Conservation (phyloP, 2,888 invertebrate species). For the Eulithis prunata region DNA sequence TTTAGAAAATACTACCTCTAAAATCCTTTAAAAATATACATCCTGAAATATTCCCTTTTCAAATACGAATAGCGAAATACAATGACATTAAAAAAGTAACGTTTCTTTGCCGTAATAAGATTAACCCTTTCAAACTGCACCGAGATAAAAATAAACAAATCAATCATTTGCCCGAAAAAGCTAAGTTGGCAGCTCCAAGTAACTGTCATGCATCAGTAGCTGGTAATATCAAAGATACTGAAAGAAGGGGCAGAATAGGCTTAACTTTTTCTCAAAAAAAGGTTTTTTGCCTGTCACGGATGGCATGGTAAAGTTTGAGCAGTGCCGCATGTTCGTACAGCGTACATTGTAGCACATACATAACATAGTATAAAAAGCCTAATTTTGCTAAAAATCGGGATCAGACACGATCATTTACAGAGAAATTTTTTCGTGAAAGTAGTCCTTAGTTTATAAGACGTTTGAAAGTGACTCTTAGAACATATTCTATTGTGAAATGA, state of each 20-base stretch:
- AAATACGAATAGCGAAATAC: not conserved
- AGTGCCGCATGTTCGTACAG: conserved; percentile 4
- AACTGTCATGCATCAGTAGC: conserved; percentile 38
- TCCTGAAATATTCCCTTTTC: not conserved
- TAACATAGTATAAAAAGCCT: too few species aligned
- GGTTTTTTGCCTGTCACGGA: conserved; percentile 45
- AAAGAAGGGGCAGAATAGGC: conserved; percentile 31
- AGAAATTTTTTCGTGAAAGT: too few species aligned
- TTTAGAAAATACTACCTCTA: too few species aligned
- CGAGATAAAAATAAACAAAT: conserved; percentile 41
- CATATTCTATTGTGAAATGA: too few species aligned
- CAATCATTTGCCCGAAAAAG: conserved; percentile 40
- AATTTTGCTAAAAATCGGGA: too few species aligned
- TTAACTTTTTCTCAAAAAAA: conserved; percentile 48
- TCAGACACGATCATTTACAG: too few species aligned
- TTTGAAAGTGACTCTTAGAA: too few species aligned
- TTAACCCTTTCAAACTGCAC: conserved; percentile 22
- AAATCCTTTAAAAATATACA: too few species aligned
- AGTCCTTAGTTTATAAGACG: too few species aligned
- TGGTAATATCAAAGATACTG: conserved; percentile 20
- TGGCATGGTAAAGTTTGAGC: conserved; percentile 26
- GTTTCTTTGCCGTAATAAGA: conserved; percentile 6
- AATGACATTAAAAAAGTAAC: conserved; percentile 7
- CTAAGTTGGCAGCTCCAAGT: conserved; percentile 22
- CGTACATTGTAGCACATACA: too few species aligned